Conservation (phyloP, 2,888 invertebrate species). For the Microctonus brassicae region DNA sequence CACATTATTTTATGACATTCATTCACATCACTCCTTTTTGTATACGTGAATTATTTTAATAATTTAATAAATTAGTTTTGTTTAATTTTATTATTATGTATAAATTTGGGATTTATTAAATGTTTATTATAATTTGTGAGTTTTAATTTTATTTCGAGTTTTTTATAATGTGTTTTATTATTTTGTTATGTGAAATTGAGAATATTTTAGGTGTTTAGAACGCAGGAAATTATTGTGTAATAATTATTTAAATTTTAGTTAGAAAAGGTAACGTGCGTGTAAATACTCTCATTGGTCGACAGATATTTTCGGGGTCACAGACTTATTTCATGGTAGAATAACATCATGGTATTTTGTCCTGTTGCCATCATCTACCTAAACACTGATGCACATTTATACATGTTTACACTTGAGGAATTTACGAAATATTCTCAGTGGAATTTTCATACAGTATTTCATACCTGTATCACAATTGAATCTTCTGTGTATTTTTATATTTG, state of each 20-base stretch:
- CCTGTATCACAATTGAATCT: not conserved
- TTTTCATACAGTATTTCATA: not conserved
- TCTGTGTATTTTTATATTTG: not conserved
- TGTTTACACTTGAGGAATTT: not conserved
- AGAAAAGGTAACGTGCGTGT: constrained; percentile 49
- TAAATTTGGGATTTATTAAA: too few species aligned
- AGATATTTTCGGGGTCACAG: constrained; percentile 54
- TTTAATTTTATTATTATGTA: too few species aligned
- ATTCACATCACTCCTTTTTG: too few species aligned
- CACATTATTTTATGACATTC: constrained; percentile 7
- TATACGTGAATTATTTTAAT: too few species aligned
- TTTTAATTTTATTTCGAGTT: too few species aligned
- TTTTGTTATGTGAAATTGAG: too few species aligned
- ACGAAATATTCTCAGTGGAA: not conserved
- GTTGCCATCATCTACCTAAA: not conserved
- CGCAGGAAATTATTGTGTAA: too few species aligned
- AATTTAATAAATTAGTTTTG: too few species aligned
- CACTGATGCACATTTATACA: not conserved
- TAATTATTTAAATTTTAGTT: not conserved
- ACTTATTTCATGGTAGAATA: constrained; percentile 63
- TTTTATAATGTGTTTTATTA: too few species aligned
- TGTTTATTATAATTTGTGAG: too few species aligned
- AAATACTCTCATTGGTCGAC: constrained; percentile 55
- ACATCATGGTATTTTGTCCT: constrained; percentile 52
- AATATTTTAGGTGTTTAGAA: too few species aligned